Conservation (phyloP, 2,888 invertebrate species). For the Xylota segnis region DNA sequence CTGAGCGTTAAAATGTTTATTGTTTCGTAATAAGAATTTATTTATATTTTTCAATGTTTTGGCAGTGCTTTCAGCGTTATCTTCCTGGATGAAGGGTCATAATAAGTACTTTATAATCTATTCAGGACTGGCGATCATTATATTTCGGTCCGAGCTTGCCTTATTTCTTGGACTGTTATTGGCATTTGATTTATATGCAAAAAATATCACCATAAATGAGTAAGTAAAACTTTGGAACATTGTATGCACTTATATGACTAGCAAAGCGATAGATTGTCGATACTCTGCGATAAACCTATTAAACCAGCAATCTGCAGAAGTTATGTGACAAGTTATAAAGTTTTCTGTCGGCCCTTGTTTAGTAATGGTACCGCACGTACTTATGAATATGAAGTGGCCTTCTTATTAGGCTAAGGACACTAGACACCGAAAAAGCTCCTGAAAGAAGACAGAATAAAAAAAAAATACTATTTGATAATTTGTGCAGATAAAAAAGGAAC, state of each 20-base stretch:
- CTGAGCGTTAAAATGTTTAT: slow-evolving; percentile 48
- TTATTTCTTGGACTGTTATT: slow-evolving; percentile 94
- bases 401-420: too few relatives aligned
- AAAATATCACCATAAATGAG: slow-evolving; percentile 89
- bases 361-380: too few relatives aligned
- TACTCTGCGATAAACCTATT: not conserved
- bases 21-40: slow-evolving; percentile 39
- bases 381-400: too few relatives aligned
- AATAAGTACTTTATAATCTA: slow-evolving; percentile 91
- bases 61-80: slow-evolving; percentile 93
- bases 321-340: too few relatives aligned
- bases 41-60: slow-evolving; percentile 76
- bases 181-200: slow-evolving; percentile 90
- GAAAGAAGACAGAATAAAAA: too few relatives aligned
- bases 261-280: too few relatives aligned
- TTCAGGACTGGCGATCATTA: slow-evolving; percentile 94
- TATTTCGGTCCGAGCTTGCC: slow-evolving; percentile 95
- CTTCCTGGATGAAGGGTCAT: slow-evolving; percentile 93
- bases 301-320: too few relatives aligned
- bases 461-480: too few relatives aligned
- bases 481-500: too few relatives aligned
- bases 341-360: too few relatives aligned
- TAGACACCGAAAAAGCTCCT: too few relatives aligned
- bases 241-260: not conserved
- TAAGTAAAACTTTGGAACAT: slow-evolving; percentile 82